Percentiles rank a stretch among this genome's conserved stretches.
Conservation (phyloP, 2,113 vertebrate genomes). For the Indicator indicator region DNA sequence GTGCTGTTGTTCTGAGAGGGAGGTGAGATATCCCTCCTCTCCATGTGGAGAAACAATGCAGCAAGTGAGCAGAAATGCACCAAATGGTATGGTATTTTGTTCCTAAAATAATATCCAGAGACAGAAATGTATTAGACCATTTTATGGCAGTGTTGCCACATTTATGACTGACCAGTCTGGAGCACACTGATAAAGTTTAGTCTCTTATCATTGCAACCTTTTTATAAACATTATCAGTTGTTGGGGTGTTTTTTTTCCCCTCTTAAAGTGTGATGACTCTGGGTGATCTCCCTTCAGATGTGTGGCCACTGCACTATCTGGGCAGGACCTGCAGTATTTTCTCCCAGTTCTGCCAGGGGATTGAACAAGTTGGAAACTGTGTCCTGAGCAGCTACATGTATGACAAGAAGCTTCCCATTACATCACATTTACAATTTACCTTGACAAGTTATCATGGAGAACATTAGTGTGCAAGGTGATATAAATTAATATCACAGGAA, state of each 20-base stretch:
- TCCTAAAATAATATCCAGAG: not conserved
- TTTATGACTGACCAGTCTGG: not conserved
- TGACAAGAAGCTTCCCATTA: not conserved
- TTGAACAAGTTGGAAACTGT: not conserved
- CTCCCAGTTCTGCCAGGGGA: not conserved
- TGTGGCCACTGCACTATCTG: not conserved
- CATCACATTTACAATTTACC: not conserved
- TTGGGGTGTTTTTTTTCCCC: not conserved
- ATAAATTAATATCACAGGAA: not conserved
- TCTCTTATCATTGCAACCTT: not conserved
- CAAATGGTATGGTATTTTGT: not conserved
- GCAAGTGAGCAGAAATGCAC: not conserved
- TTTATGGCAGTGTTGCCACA: not conserved
- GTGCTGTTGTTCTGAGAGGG: not conserved
- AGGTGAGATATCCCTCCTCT: not conserved
- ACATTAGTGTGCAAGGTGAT: not conserved
- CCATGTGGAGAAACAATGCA: rapidly evolving
- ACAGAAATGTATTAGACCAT: not conserved
- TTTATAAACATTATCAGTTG: not conserved
- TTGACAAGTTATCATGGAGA: not conserved
- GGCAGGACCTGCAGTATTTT: not conserved
- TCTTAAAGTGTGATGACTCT: not conserved
- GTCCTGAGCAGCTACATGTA: not conserved
- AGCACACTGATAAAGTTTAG: not conserved
- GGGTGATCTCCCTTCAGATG: not conserved